A percentile compares a stretch with the other conserved stretches of the same genome.
Evolutionary conservation across 2,113 vertebrate genomes (phyloP).

Genomic region (Ranitomeya imitator): DNA sequence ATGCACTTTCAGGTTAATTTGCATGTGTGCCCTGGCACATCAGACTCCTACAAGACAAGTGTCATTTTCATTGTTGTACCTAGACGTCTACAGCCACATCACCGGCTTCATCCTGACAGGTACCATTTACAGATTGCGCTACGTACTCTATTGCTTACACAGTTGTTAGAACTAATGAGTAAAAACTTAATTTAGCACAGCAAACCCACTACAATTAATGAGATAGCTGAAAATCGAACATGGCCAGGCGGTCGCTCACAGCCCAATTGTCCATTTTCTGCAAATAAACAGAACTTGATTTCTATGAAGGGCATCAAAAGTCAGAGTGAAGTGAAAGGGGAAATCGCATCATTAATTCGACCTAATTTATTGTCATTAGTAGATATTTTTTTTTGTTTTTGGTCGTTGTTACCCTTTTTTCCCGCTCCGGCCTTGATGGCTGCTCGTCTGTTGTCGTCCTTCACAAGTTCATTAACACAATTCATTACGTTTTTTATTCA

Average conservation of each 20-base stretch:
- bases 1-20: too few species aligned
- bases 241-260: not conserved
- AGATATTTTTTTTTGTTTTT: not conserved
- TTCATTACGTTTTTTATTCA: constrained; percentile 15
- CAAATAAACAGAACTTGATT: not conserved
- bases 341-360: not conserved
- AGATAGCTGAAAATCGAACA: not conserved
- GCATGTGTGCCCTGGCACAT: too few species aligned
- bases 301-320: not conserved
- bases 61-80: too few species aligned
- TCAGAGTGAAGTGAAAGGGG: not conserved
- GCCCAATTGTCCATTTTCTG: not conserved
- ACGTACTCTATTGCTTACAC: too few species aligned
- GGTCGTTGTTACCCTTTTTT: not conserved
- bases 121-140: too few species aligned
- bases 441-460: not conserved
- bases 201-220: constrained; percentile 50
- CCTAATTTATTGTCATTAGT: not conserved
- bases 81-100: too few species aligned
- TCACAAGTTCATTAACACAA: constrained; percentile 20
- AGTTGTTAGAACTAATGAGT: too few species aligned
- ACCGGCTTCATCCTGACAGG: too few species aligned
- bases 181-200: too few species aligned
- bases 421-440: not conserved
- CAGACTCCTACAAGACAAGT: too few species aligned